Evolutionary conservation across 1,140 invertebrate species (phyloP), one percentile per base, ranked within the genome.

Genomic region (Cataglyphis hispanica): DNA sequence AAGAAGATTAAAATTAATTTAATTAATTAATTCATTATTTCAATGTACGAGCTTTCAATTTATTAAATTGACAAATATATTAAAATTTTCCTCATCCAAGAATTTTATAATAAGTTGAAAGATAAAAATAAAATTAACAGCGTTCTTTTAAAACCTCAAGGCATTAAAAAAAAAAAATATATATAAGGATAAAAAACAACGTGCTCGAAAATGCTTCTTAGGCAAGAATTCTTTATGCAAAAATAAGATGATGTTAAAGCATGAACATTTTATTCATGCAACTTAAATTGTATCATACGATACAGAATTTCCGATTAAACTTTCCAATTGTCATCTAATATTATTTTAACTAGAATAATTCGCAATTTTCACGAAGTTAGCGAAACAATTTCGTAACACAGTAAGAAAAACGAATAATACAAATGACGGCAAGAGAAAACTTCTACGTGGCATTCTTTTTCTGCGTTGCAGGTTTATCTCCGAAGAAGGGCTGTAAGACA

Each of bases 281-380:
- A n/a, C 16, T 43, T 70, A 5, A 22, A 34, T 19, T 25, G 10
- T 40, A 61, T 64, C 5, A 77, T 22, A 1, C 37, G 22, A 11
- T 66, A 22, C 2, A 22, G 4, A 11, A 34, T 77, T 61, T 31
- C 25, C 25, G 31, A 25, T 50, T 31, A 22, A 70, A 69, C 37
- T 50, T 50, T 50, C 46, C 13, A 43, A 40, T 67, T 67, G 22
- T 67, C n/a, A 8, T 7, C 67, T 34, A 8, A 53, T 37, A 69
- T 53, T 70, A 70, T 27, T 72, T 70, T 70, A 60, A 27, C 11
- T 43, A 11, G 7, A 27, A 72, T 60, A 58, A 81, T 74, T 83
- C 19, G 22, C 19, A 56, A 69, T 31, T 60, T 58, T 22, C n/a
- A 37, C 0, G 16, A 6, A 22, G 19, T 34, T 53, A 10, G 11